phyloP scores from a whole-genome alignment of 2,113 vertebrate species.

The Lepisosteus oculatus region DNA sequence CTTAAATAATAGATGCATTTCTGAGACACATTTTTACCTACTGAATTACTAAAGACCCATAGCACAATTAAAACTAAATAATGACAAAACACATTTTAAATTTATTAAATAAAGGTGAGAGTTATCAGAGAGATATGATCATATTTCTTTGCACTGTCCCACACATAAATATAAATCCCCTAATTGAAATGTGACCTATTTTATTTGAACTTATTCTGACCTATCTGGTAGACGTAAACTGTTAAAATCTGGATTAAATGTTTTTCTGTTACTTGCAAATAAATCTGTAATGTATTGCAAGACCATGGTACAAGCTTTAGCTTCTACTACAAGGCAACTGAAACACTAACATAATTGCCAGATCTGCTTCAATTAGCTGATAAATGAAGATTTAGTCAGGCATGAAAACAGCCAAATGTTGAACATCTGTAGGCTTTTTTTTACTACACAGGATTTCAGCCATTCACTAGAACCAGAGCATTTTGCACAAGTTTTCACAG shows the following conservation, averaged over 20 bases:
- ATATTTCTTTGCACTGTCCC: too few species aligned
- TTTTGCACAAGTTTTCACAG: background rate
- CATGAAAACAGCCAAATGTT: slow-evolving; percentile 34
- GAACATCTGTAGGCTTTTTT: slow-evolving; percentile 31
- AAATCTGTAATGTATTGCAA: background rate
- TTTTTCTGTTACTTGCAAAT: background rate
- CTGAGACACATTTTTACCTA: too few species aligned
- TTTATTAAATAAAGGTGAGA: too few species aligned
- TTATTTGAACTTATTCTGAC: too few species aligned
- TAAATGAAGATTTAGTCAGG: slow-evolving; percentile 30
- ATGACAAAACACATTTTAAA: too few species aligned
- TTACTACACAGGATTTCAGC: background rate
- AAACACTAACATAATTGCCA: slow-evolving; percentile 27
- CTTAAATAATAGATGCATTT: too few species aligned
- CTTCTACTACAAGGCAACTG: slow-evolving; percentile 9
- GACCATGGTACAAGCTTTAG: background rate
- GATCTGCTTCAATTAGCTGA: slow-evolving; percentile 24
- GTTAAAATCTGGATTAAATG: background rate
- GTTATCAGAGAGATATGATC: too few species aligned
- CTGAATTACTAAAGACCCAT: too few species aligned
- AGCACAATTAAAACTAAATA: too few species aligned
- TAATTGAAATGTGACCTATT: too few species aligned
- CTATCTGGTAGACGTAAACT: background rate
- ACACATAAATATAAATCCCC: too few species aligned
- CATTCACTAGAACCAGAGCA: background rate